Evolutionary conservation across 2,888 invertebrate species (phyloP).

Genomic region (Diarsia dahlii): DNA sequence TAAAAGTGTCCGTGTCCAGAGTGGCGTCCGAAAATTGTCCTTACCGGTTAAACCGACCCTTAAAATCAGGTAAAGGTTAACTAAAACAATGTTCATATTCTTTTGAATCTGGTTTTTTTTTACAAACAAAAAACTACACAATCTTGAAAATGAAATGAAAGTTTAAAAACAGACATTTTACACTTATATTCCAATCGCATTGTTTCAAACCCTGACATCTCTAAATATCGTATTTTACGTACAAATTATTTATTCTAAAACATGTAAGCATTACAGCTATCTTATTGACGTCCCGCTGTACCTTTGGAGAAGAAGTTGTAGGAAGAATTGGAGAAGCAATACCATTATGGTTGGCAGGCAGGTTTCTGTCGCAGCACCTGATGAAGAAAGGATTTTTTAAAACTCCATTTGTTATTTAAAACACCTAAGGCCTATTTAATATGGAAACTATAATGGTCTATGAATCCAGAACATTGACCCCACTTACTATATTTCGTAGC

Average conservation of each 20-base stretch:
- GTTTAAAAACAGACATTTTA: neutral
- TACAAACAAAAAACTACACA: neutral
- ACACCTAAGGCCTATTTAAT: neutral
- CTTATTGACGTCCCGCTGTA: conserved; percentile 83
- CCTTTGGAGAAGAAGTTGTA: conserved; percentile 82
- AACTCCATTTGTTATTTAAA: neutral
- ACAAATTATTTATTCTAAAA: conserved; percentile 50
- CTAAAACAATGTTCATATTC: neutral
- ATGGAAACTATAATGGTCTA: neutral
- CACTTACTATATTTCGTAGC: too few species aligned
- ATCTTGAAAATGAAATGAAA: neutral
- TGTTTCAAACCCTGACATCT: conserved; percentile 72
- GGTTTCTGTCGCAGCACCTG: conserved; percentile 83
- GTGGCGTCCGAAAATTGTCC: neutral
- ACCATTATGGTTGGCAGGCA: conserved; percentile 84
- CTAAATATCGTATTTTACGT: conserved; percentile 61
- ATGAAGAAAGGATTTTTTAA: conserved; percentile 23
- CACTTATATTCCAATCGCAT: conserved; percentile 59
- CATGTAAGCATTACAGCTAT: conserved; percentile 76
- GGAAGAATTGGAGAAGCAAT: conserved; percentile 79
- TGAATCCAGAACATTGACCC: too few species aligned
- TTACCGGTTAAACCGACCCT: neutral
- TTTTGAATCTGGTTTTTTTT: too few species aligned
- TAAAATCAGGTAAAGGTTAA: neutral
- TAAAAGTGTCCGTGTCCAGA: neutral